Evolutionary conservation across 1,140 invertebrate species (phyloP).

Genomic region (Ylistrum balloti): DNA sequence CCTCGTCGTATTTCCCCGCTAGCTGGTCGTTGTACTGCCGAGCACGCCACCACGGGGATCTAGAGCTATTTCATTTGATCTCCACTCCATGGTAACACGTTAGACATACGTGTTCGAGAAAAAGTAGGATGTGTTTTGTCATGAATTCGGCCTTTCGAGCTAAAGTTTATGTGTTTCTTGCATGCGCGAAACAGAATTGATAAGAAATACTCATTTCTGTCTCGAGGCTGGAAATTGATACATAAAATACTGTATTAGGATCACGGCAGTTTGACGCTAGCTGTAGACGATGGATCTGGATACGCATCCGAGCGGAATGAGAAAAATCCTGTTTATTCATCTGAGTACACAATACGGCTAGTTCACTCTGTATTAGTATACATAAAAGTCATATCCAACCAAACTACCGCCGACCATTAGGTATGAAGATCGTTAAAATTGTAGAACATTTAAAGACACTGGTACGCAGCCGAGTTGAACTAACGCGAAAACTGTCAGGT

Average conservation of each 20-base stretch:
- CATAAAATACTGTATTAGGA: slow-evolving; percentile 29
- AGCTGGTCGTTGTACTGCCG: not conserved
- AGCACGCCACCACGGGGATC: not conserved
- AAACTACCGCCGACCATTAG: not conserved
- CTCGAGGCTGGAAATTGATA: slow-evolving; percentile 37
- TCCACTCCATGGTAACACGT: not conserved
- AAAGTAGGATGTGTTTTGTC: slow-evolving; percentile 34
- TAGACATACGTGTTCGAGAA: not conserved
- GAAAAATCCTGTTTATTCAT: slow-evolving; percentile 29
- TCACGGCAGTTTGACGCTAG: slow-evolving; percentile 31
- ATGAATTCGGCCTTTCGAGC: slow-evolving; percentile 37
- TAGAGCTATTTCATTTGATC: not conserved
- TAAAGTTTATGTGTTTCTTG: slow-evolving; percentile 29
- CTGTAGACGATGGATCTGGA: not conserved
- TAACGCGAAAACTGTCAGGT: not conserved
- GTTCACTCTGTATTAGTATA: not conserved
- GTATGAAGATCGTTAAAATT: slow-evolving; percentile 35
- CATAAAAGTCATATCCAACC: slow-evolving; percentile 19
- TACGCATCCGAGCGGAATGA: slow-evolving; percentile 36
- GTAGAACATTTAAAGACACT: not conserved
- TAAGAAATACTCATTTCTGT: slow-evolving; percentile 40
- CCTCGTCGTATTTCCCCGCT: not conserved
- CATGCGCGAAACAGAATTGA: slow-evolving; percentile 32
- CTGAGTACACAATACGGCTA: slow-evolving; percentile 1
- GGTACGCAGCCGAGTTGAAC: not conserved